Evolutionary conservation across 2,113 vertebrate genomes (phyloP).

Genomic region (Vombatus ursinus): DNA sequence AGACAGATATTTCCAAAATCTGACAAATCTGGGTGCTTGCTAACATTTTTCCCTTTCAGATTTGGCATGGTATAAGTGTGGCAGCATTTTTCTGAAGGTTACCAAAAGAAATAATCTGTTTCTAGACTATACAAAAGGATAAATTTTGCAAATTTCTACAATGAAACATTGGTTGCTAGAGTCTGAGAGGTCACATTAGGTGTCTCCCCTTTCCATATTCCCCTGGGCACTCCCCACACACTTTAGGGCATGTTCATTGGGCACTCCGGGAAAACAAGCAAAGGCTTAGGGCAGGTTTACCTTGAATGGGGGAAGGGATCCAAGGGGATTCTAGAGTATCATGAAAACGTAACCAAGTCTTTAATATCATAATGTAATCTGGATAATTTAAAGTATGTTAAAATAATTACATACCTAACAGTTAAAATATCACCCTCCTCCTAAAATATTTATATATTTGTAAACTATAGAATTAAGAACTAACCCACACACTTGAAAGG

Average conservation of each 20-base stretch:
- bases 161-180: conserved; percentile 5
- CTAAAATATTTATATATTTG: conserved; percentile 51
- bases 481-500: conserved; percentile 65
- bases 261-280: neutral
- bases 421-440: neutral
- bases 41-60: neutral
- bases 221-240: neutral
- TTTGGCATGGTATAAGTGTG: neutral
- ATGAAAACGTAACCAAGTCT: neutral
- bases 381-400: conserved; percentile 16
- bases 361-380: neutral
- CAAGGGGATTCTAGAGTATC: neutral
- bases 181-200: conserved; percentile 4
- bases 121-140: neutral
- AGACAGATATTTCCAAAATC: neutral
- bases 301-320: neutral
- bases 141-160: conserved; percentile 11
- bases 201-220: neutral
- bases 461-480: conserved; percentile 48
- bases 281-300: neutral
- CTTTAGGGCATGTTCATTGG: neutral
- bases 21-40: neutral
- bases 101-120: neutral
- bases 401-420: conserved; percentile 32
- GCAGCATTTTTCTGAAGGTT: neutral